Evolutionary conservation across 2,797 vertebrate genomes (phyloP), one percentile per base, ranked within the genome.

Genomic region (Balearica regulorum): DNA sequence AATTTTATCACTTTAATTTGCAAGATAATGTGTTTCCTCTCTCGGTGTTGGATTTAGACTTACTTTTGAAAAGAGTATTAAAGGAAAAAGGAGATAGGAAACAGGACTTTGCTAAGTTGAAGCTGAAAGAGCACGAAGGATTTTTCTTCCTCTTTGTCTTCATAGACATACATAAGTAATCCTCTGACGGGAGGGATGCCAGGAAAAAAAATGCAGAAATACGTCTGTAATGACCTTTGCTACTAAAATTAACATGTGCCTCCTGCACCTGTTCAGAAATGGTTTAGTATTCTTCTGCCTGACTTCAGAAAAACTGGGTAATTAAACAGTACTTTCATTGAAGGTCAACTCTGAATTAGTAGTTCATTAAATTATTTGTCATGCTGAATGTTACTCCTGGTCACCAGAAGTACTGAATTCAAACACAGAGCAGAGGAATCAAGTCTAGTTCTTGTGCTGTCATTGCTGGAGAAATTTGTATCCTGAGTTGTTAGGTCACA

Each of bases 351-450:
- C 86, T 82, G 90, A 90, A 89, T 92, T 89, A 86, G 89, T 78
- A 83, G 93, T 96, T 97, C 87, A 89, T 95, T 92, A 92, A 89
- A 81, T 93, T 95, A 85, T 91, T 96, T 96, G 90, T 94, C 84
- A 87, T 87, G 58, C 84, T 89, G 90, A 78, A 86, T 81, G 60
- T 92, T 89, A 78, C 61, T 90, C 48, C 87, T 90, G 91, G 87
- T 93, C 94, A 89, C 87, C 53, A 68, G 94, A 55, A 88, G 22
- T 5, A n/a, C 37, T 46, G 69, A 89, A 75, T 77, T 94, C 82
- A 70, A 53, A 68, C 22, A 33, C 3, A 62, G 60, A 87, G 60
- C 39, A 57, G 61, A 78, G 78, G 46, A 90, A 69, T 90, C 3
- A 16, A 44, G 18, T 39, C 44, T 31, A 1, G 17, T 17, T 75